Conservation (phyloP, 2,888 invertebrate species). For the Aporophyla lueneburgensis region DNA sequence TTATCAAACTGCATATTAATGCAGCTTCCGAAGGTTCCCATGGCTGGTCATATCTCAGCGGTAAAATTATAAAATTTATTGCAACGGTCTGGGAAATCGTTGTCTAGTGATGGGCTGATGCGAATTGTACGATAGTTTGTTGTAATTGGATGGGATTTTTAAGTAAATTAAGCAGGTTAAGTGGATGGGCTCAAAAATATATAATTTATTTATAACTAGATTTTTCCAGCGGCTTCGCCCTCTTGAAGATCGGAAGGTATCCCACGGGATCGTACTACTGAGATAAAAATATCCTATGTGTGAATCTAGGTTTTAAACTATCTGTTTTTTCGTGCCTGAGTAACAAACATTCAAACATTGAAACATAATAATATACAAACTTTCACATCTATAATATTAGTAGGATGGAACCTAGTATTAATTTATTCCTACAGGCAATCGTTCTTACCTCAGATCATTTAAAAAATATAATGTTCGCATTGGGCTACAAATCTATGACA, state of each 20-base stretch:
- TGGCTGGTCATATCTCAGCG: slow-evolving; percentile 55
- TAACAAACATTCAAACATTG: too few relatives aligned
- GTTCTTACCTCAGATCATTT: neutral
- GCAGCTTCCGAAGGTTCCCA: slow-evolving; percentile 69
- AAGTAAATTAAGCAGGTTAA: slow-evolving; percentile 7
- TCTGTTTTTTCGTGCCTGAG: too few relatives aligned
- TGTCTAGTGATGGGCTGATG: slow-evolving; percentile 56
- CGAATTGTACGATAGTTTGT: slow-evolving; percentile 21
- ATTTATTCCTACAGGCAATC: neutral
- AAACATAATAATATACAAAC: too few relatives aligned
- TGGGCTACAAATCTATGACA: too few relatives aligned
- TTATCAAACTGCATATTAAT: slow-evolving; percentile 69
- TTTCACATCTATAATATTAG: too few relatives aligned
- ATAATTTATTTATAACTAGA: neutral
- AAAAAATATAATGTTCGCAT: neutral
- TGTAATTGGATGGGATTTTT: slow-evolving; percentile 27
- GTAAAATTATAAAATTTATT: slow-evolving; percentile 70
- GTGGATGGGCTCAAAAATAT: neutral
- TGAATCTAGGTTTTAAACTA: too few relatives aligned
- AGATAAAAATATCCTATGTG: too few relatives aligned
- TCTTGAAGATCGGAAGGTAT: too few relatives aligned
- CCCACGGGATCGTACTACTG: too few relatives aligned
- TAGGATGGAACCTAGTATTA: too few relatives aligned
- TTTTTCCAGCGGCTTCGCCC: too few relatives aligned
- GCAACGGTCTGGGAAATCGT: slow-evolving; percentile 49